Conservation (phyloP, 2,888 invertebrate species). For the Acleris laterana region DNA sequence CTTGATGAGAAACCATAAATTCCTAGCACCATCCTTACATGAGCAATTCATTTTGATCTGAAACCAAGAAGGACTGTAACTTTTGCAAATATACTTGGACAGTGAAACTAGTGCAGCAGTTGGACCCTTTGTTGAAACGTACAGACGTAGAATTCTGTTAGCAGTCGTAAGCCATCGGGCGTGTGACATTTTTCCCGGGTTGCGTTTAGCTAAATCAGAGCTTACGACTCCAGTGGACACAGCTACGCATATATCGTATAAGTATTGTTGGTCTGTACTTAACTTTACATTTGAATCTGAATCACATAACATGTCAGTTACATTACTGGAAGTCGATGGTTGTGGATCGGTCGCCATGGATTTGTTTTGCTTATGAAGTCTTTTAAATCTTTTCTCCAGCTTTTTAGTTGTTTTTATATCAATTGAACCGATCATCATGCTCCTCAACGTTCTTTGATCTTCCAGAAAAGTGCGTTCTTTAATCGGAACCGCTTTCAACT, state of each 20-base stretch:
- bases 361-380: conserved; percentile 1
- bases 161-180: conserved; percentile 39
- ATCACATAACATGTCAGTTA: no score
- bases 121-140: conserved; percentile 19
- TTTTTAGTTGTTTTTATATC: conserved; percentile 8
- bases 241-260: conserved; percentile 28
- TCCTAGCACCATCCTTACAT: conserved; percentile 8
- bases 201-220: conserved; percentile 32
- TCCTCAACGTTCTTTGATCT: no score
- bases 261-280: no score
- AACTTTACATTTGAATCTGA: no score
- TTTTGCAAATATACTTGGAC: conserved; percentile 9
- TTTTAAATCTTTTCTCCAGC: neutral
- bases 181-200: conserved; percentile 39
- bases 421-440: conserved; percentile 1
- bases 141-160: conserved; percentile 41
- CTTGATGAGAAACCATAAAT: conserved; percentile 10
- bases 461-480: no score
- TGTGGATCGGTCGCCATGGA: no score
- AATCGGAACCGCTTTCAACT: no score
- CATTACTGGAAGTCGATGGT: no score
- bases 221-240: conserved; percentile 20
- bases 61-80: conserved; percentile 9
- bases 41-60: conserved; percentile 7
- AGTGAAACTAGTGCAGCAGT: conserved; percentile 6